Base-by-base conservation (phyloP, 2,113 vertebrate species). In the Taxidea taxus region DNA sequence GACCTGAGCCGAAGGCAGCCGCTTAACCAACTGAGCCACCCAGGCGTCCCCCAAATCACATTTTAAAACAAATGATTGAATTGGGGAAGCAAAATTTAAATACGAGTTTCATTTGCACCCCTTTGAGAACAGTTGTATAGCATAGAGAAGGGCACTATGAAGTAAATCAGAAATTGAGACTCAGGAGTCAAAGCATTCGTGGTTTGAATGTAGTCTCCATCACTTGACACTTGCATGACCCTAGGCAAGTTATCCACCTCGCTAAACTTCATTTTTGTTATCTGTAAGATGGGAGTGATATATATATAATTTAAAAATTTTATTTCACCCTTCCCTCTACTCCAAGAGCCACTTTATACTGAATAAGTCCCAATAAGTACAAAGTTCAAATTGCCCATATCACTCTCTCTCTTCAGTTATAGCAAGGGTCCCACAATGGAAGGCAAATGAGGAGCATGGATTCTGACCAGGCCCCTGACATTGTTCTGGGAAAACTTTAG, bases 241-340 rank as follows among this genome's bases (percentile, higher is more conserved):
- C 23, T 66, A 42, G 3, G 23, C 25, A 20, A 54, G 16, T 77
- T 66, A 81, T 23, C 42, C 60, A 82, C 21, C 34, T 34, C 25
- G 64, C 42, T 68, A 90, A 82, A 27, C 37, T 89, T 88, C 13
- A 60, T 70, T 95, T 66, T 94, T n/a, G 31, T 87, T 27, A 82
- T 44, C 4, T 92, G 2, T 62, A 64, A 85, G 83, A 27, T 91
- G 64, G 20, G 4, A 31, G 39, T 81, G 42, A 60, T 54, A 12
- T 34, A 72, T 21, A 10, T 34, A 7, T 51, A 21, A 34, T 84
- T 47, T 51, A 16, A 51, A 51, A 39, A 72, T 90, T 82, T 68
- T 89, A 72, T 49, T 27, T 31, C 34, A 20, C 66, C 18, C 13
- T 51, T 51, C 9, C 2, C 6, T 18, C 66, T 6, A n/a, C 16